Evolutionary conservation across 1,140 invertebrate genomes (phyloP).

Genomic region (Drosophila hydei): DNA sequence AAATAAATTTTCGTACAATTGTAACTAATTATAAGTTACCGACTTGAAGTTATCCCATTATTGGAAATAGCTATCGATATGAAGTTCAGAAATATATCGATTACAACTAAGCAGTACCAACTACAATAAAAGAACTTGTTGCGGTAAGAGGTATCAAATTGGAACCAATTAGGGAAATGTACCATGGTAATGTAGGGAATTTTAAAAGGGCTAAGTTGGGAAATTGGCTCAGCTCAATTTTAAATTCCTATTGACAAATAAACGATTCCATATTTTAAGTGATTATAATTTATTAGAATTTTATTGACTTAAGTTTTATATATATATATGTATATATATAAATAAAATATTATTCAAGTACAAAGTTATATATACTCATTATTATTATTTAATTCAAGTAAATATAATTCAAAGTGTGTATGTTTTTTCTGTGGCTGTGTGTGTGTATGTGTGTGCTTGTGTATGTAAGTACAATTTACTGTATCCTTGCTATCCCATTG

Average conservation of each 20-base stretch:
- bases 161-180: background rate
- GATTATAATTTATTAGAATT: conserved; percentile 83
- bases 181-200: background rate
- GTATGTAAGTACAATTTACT: conserved; percentile 76
- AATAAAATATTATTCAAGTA: conserved; percentile 84
- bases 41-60: too few relatives aligned
- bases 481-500: conserved; percentile 53
- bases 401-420: conserved; percentile 77
- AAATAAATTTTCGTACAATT: too few relatives aligned
- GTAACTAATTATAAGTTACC: too few relatives aligned
- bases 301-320: conserved; percentile 79
- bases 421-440: conserved; percentile 38
- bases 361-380: conserved; percentile 83
- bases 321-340: conserved; percentile 77
- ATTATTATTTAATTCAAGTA: conserved; percentile 82
- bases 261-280: conserved; percentile 53
- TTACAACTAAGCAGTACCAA: too few relatives aligned
- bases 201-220: background rate
- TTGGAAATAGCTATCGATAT: background rate
- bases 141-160: background rate
- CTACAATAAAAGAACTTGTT: background rate
- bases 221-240: background rate
- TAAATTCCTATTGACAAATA: background rate
- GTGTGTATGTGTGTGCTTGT: conserved; percentile 52
- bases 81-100: too few relatives aligned